A percentile compares a stretch with the other conserved stretches of the same genome.
These are phyloP conservation scores for Eumeta japonica DNA, from an alignment of 1,140 invertebrate genomes.

Conservation along the genomic window DNA sequence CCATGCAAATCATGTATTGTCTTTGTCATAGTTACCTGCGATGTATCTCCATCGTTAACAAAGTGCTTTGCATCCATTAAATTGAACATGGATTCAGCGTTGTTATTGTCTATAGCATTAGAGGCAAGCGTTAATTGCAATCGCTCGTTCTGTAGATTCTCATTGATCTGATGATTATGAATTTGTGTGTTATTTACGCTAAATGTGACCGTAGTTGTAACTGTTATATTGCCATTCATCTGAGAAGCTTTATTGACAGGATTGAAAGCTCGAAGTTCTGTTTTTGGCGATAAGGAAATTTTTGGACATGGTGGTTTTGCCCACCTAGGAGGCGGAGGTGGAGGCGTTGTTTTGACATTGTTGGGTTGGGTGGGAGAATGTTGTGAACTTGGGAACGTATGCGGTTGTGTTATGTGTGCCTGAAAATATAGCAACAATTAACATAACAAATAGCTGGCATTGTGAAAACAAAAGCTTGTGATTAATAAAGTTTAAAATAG, in stretches of 20 bases:
- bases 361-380: conserved; percentile 40
- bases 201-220: conserved; percentile 80
- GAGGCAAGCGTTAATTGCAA: conserved; percentile 54
- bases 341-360: conserved; percentile 51
- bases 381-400: conserved; percentile 45
- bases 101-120: conserved; percentile 47
- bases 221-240: conserved; percentile 64
- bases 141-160: conserved; percentile 43
- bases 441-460: background rate
- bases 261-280: conserved; percentile 52
- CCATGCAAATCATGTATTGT: background rate
- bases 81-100: conserved; percentile 31
- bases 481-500: conserved; percentile 21
- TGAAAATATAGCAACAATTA: conserved; percentile 41
- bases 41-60: conserved; percentile 33
- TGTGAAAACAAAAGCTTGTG: conserved; percentile 20
- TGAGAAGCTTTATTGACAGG: conserved; percentile 51
- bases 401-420: conserved; percentile 57
- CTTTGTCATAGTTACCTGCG: conserved; percentile 33
- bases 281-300: conserved; percentile 65
- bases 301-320: conserved; percentile 61
- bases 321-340: conserved; percentile 65
- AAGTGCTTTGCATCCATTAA: conserved; percentile 32
- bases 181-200: conserved; percentile 66
- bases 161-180: conserved; percentile 51